These are phyloP conservation scores for Drosophila leontia DNA, from an alignment of 1,140 invertebrate genomes.

Conservation along the genomic window DNA sequence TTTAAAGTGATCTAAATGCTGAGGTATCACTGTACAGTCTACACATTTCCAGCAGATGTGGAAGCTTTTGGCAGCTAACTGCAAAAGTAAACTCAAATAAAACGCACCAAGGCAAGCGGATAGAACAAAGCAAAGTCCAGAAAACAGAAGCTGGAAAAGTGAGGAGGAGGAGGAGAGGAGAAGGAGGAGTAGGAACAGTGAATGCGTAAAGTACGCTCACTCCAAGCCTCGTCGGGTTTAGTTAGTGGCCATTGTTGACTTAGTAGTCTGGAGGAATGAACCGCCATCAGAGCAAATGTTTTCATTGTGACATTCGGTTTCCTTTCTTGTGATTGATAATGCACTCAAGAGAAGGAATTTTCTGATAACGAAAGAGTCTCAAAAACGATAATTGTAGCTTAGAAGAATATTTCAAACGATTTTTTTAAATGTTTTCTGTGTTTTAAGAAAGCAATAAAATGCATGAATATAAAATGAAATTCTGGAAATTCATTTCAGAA, in stretches of 20 bases:
- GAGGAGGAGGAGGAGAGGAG: neutral
- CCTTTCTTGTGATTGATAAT: constrained; percentile 14
- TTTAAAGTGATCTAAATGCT: neutral
- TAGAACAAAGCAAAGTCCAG: constrained; percentile 22
- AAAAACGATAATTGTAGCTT: neutral
- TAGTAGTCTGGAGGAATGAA: neutral
- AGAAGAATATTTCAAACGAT: too few relatives aligned
- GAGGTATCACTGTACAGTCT: constrained; percentile 6
- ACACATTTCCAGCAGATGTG: constrained; percentile 12
- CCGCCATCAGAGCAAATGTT: neutral
- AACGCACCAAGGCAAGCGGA: constrained; percentile 21
- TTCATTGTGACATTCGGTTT: constrained; percentile 1
- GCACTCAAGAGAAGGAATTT: neutral
- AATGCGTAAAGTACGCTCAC: constrained; percentile 3
- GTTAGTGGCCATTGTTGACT: constrained; percentile 3
- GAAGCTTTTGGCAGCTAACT: constrained; percentile 28
- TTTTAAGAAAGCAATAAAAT: neutral
- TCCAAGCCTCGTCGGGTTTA: neutral
- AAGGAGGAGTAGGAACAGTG: neutral
- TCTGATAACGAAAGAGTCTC: neutral
- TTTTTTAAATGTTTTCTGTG: neutral
- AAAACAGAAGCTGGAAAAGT: constrained; percentile 6
- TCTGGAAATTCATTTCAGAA: neutral
- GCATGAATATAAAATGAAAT: neutral
- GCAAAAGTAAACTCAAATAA: constrained; percentile 27